These are phyloP conservation scores for Pammene fasciana DNA, from an alignment of 2,888 invertebrate species.

Conservation along the genomic window DNA sequence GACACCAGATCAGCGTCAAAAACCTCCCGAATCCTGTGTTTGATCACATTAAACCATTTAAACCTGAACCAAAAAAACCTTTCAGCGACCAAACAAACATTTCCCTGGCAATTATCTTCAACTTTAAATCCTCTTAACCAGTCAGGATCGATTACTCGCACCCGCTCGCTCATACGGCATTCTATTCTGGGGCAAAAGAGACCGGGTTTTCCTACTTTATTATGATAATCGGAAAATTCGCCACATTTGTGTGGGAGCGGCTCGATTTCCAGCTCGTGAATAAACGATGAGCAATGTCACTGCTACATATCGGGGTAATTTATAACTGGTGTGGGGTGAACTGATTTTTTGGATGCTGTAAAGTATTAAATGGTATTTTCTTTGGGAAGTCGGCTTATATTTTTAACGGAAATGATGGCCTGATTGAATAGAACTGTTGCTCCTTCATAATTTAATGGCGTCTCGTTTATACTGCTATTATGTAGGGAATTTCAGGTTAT, in stretches of 20 bases:
- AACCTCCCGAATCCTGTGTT: neutral
- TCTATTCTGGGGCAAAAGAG: slow-evolving; percentile 46
- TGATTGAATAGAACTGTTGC: too few relatives aligned
- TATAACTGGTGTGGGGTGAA: slow-evolving; percentile 46
- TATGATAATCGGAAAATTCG: slow-evolving; percentile 76
- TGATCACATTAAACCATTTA: slow-evolving; percentile 26
- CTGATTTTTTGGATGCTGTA: slow-evolving; percentile 39
- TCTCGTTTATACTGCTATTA: too few relatives aligned
- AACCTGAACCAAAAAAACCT: slow-evolving; percentile 33
- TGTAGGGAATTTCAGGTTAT: too few relatives aligned
- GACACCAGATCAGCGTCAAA: neutral
- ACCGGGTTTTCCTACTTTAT: slow-evolving; percentile 64
- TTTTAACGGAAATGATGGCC: neutral
- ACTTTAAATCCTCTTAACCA: slow-evolving; percentile 40
- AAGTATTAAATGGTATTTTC: slow-evolving; percentile 24
- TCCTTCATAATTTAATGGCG: too few relatives aligned
- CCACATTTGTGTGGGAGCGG: slow-evolving; percentile 62
- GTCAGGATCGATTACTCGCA: slow-evolving; percentile 30
- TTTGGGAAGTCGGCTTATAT: neutral
- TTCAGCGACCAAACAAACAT: slow-evolving; percentile 37
- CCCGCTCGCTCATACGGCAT: slow-evolving; percentile 9
- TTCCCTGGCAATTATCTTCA: slow-evolving; percentile 40
- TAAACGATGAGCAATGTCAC: slow-evolving; percentile 67
- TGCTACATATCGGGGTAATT: slow-evolving; percentile 62
- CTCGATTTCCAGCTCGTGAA: slow-evolving; percentile 62